Evolutionary conservation across 2,113 vertebrate genomes (phyloP).

Genomic region (Rhipidura dahli): DNA sequence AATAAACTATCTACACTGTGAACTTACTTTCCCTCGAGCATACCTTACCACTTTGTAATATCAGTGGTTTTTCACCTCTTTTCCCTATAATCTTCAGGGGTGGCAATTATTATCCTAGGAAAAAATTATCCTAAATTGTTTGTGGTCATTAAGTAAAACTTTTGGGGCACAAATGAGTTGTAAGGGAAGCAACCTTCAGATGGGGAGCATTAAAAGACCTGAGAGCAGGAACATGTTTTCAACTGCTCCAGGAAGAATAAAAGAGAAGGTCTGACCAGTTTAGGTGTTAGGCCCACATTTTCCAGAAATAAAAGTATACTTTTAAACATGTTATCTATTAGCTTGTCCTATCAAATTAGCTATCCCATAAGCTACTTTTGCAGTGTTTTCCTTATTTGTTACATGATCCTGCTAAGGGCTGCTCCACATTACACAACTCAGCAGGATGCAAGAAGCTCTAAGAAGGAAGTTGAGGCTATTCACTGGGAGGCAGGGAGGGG

Average conservation of each 20-base stretch:
- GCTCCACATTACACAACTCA: fast-evolving
- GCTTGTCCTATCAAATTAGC: background rate
- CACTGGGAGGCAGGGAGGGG: background rate
- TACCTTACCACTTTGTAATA: background rate
- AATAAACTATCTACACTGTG: background rate
- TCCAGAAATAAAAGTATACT: background rate
- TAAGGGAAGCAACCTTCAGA: background rate
- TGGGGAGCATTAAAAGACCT: background rate
- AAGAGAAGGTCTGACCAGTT: background rate
- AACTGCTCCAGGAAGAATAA: background rate
- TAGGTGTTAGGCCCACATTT: background rate
- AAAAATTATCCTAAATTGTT: background rate
- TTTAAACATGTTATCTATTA: background rate
- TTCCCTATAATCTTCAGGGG: background rate
- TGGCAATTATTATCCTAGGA: background rate
- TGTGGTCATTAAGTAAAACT: background rate
- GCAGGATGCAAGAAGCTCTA: background rate
- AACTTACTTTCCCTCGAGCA: background rate
- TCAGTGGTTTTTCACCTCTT: background rate
- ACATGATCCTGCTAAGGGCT: background rate
- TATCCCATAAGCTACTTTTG: background rate
- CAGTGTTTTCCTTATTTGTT: background rate
- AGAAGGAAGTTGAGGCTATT: background rate
- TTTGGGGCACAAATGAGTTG: background rate
- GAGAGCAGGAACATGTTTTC: background rate